Base-by-base conservation (phyloP, 2,113 vertebrate species). In the Chloebia gouldiae region DNA sequence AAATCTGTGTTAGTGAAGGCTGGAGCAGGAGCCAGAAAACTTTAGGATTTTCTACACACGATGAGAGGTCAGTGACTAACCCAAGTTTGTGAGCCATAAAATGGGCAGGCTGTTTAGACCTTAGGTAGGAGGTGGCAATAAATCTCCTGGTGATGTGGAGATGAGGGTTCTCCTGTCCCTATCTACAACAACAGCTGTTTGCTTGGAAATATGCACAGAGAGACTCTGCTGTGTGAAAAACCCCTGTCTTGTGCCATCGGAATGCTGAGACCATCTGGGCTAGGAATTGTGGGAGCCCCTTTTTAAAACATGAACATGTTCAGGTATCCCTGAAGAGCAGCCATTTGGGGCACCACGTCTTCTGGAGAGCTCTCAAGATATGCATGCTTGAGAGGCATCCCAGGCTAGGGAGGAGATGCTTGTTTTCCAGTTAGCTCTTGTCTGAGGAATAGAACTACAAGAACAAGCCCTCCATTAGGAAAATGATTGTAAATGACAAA, bases 61-160 rank as follows among this genome's bases (percentile, higher is more conserved):
- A 18, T 2, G 19, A 70, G 59, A 63, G 45, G 73, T 80, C 75
- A 85, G 3, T 42, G 81, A 42, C 59, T 77, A 86, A 85, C 56
- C 44, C 76, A 60, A 56, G 37, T 83, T 25, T 78, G n/a, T 71
- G 40, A 93, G 40, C 87, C 56, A 63, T 59, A 79, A 92, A 95
- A 79, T 11, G 24, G 73, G 6, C 11, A 14, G 27, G 21, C 33
- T 73, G 33, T 69, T 89, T 64, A 86, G 39, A 47, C 35, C 53
- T 79, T 37, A 44, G 31, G n/a, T 35, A 70, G 56, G 44, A 64
- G 30, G 30, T 91, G 81, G 65, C 53, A 77, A 5, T 85, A 65
- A 87, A 40, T 70, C 57, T 82, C 31, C 19, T 18, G 13, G 21
- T 77, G 49, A 70, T 53, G 64, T 22, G 47, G 47, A 86, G 63